Base-by-base conservation (phyloP, 2,113 vertebrate species). In the Trematocara marginatum region DNA sequence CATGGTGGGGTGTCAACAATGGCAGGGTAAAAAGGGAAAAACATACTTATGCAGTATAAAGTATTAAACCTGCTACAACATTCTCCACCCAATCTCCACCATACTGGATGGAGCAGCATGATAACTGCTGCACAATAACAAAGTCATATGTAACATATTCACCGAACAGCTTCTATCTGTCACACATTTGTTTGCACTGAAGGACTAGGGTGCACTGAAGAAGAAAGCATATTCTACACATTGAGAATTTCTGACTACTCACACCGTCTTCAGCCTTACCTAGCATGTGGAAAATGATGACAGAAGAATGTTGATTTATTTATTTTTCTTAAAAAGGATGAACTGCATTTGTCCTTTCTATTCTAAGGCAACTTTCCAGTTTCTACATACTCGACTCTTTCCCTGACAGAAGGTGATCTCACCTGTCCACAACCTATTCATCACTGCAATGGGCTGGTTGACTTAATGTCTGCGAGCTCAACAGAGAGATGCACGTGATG, bases 371-470 rank as follows among this genome's bases (percentile, higher is more conserved):
- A 84, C 89, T 88, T 91, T 88, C 82, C 90, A 86, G 69, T 87
- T 20, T 80, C 86, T 79, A 81, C 23, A 18, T 34, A 56, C 38
- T 18, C 51, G 81, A 80, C 85, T 35, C 71, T 79, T 89, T 78
- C 82, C 90, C 79, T 94, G 92, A 93, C 86, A 89, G 89, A 88
- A 78, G 83, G 45, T 82, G 84, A 88, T 92, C 90, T 81, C 78
- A 82, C 89, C 90, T 94, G 93, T 95, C 93, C 49, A 3, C 93
- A 91, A 89, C 74, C 93, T 85, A 95, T 94, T 92, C 88, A 92
- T 95, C 94, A 96, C 87, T 49, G 56, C 87, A 85, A 87, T 89
- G 80, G 79, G 74, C 66, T 10, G 88, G 80, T 87, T 93, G 90
- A 88, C 90, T 92, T 86, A 31, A 88, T 80, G 91, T 94, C 90